Evolutionary conservation across 2,113 vertebrate genomes (phyloP), one percentile per base, ranked within the genome.

Genomic region (Chauna torquata): DNA sequence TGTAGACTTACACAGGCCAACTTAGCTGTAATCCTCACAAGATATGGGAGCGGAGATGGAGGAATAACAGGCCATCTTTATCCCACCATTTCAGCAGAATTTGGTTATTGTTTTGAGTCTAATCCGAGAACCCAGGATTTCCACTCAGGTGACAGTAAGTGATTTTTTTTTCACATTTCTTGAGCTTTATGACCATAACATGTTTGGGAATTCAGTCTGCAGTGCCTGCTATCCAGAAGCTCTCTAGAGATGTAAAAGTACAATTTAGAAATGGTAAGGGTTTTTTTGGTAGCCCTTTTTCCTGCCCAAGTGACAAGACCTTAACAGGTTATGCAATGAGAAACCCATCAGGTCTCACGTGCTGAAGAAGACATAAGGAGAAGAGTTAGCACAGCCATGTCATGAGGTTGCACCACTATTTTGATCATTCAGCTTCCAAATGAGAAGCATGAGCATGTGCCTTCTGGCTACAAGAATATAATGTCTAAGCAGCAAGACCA

Each of bases 1-100:
- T 95, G 91, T 74, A 89, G 90, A 47, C 70, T 91, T 90, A 40
- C 13, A 27, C 49, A 45, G 79, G 88, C 86, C 84, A 94, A 66
- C 23, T 83, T 30, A 36, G 50, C 79, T 78, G 50, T 79, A 86
- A 83, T 64, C 27, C 14, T 83, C 76, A 79, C 76, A 92, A 92
- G 64, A 85, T 32, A 34, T 59, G 47, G 58, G 47, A 88, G 59
- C 36, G 57, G 50, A 86, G 55, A 88, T n/a, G 27, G 36, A 94
- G 50, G 74, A 81, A 64, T 69, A 92, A 72, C 38, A 76, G 62
- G 30, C 38, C 40, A 76, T 38, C 25, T 16, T 66, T 86, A 66
- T 58, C 19, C 20, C 79, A 70, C 0, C 47, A 25, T 55, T 81
- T n/a, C 32, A 25, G 7, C 24, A 16, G 14, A 52, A 54, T 40